Evolutionary conservation across 2,113 vertebrate species (phyloP).

Genomic region (Saccopteryx bilineata): DNA sequence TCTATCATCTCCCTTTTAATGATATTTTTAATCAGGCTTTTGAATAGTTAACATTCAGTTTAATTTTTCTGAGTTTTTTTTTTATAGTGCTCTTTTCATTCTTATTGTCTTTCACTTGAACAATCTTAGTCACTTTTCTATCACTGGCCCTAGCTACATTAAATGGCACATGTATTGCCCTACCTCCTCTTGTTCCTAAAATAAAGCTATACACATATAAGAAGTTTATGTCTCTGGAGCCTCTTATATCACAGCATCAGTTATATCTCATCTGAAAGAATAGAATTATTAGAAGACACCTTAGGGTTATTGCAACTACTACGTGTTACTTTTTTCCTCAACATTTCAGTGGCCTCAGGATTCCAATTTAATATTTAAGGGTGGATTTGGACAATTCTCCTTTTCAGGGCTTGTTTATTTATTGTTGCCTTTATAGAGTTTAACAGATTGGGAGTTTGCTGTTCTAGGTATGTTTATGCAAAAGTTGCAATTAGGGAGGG

Average conservation of each 20-base stretch:
- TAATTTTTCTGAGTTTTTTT: background rate
- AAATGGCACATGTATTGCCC: background rate
- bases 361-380: background rate
- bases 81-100: background rate
- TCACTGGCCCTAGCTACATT: background rate
- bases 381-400: background rate
- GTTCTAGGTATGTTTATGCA: background rate
- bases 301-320: background rate
- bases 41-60: background rate
- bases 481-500: background rate
- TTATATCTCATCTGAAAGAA: background rate
- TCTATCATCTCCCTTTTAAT: background rate
- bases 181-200: background rate
- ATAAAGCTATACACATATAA: background rate
- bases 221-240: accelerated
- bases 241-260: background rate
- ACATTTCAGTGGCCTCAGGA: background rate
- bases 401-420: background rate
- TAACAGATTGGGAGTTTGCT: background rate
- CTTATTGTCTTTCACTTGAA: background rate
- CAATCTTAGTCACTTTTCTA: background rate
- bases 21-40: background rate
- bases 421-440: background rate
- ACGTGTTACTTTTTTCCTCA: background rate
- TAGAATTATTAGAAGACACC: background rate